A percentile compares a stretch with the other conserved stretches of the same genome.
Conservation (phyloP, 2,113 vertebrate species). For the Callipepla californica region DNA sequence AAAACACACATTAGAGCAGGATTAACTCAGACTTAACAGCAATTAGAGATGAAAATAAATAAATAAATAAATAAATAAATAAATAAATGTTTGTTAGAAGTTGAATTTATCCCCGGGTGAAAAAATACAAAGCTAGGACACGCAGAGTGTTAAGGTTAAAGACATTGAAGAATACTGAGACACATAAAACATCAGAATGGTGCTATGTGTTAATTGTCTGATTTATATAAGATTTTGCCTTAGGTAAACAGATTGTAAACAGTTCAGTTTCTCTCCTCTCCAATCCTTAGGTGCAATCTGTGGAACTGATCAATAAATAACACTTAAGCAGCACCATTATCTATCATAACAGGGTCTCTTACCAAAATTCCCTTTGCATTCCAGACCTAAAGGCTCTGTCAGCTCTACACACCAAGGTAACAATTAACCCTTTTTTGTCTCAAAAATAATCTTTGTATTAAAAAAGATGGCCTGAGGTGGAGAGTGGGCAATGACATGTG, state of each 20-base stretch:
- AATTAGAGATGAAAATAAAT: neutral
- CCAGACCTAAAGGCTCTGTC: neutral
- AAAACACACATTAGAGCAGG: neutral
- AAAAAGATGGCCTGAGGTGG: neutral
- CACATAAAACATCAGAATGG: neutral
- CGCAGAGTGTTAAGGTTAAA: neutral
- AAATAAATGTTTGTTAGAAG: neutral
- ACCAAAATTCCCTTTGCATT: neutral
- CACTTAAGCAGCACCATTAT: slow-evolving; percentile 8
- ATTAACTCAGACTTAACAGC: neutral
- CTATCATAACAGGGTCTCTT: neutral
- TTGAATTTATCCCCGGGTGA: neutral
- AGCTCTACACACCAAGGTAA: neutral
- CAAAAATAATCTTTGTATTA: neutral
- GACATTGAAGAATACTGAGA: neutral
- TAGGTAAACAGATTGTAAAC: slow-evolving; percentile 2
- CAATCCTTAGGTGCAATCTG: neutral
- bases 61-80: no score
- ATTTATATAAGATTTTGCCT: neutral
- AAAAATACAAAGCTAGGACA: neutral
- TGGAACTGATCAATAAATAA: neutral
- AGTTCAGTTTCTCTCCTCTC: neutral
- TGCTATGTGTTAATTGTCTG: neutral
- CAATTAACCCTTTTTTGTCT: neutral
- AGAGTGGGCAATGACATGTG: neutral